phyloP scores from a whole-genome alignment of 2,888 invertebrate species.

The Caenorhabditis angaria region DNA sequence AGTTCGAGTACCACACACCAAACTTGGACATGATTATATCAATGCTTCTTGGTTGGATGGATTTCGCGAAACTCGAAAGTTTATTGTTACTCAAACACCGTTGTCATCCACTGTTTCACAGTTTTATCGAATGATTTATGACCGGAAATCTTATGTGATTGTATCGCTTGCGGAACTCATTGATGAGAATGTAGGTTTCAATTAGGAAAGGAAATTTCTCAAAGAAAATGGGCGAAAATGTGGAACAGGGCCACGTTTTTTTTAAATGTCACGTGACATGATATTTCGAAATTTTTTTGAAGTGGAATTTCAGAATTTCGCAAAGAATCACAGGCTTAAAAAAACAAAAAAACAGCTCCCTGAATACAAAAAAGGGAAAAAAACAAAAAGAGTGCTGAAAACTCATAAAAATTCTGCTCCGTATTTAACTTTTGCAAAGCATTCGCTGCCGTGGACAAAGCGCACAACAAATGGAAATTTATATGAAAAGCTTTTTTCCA shows the following conservation, averaged over 20 bases:
- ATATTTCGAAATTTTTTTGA: no score
- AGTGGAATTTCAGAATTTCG: no score
- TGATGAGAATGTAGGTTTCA: slow-evolving; percentile 20
- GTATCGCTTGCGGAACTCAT: slow-evolving; percentile 45
- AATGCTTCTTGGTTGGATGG: slow-evolving; percentile 61
- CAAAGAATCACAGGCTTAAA: no score
- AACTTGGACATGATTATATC: slow-evolving; percentile 51
- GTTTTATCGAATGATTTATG: slow-evolving; percentile 60
- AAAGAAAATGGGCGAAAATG: background rate
- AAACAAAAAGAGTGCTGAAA: no score
- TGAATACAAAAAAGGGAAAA: no score
- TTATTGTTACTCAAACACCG: slow-evolving; percentile 48
- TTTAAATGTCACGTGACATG: background rate
- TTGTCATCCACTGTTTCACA: slow-evolving; percentile 44
- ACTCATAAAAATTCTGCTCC: no score
- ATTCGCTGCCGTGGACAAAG: no score
- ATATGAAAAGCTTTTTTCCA: no score
- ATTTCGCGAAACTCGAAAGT: slow-evolving; percentile 55
- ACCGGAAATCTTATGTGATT: slow-evolving; percentile 51
- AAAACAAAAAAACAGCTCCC: no score
- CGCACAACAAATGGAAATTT: no score
- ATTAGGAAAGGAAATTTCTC: background rate
- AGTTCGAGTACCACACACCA: slow-evolving; percentile 31
- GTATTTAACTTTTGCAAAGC: no score
- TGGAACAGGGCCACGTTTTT: no score